Evolutionary conservation across 2,113 vertebrate species (phyloP).

Genomic region (Amphiprion percula): DNA sequence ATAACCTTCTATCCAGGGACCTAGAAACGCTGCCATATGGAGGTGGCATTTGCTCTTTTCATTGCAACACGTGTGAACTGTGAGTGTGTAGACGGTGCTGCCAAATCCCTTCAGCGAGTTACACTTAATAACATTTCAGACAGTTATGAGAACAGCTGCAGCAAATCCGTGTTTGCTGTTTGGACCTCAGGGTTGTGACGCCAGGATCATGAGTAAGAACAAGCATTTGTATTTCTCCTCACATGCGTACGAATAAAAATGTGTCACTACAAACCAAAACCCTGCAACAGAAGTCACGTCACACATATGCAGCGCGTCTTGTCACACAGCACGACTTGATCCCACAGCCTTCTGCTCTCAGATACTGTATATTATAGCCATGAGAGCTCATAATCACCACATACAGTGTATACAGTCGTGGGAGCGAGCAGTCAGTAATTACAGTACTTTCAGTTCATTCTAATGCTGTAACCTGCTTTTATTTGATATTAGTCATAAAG

Average conservation of each 20-base stretch:
- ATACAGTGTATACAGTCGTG: neutral
- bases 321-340: neutral
- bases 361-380: neutral
- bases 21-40: too few species aligned
- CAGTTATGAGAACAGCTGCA: constrained; percentile 33
- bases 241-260: neutral
- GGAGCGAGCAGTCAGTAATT: neutral
- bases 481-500: constrained; percentile 19
- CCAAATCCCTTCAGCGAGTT: constrained; percentile 1
- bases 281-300: constrained; percentile 8
- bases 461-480: constrained; percentile 7
- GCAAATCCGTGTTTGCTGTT: constrained; percentile 12
- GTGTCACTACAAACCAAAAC: constrained; percentile 37
- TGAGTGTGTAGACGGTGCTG: neutral
- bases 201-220: constrained; percentile 7
- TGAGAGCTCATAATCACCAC: neutral
- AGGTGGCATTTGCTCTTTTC: too few species aligned
- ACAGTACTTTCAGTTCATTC: neutral
- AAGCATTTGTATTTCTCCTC: constrained; percentile 17
- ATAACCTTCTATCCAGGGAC: too few species aligned
- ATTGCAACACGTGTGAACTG: neutral
- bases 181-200: constrained; percentile 24
- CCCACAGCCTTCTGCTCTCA: constrained; percentile 17
- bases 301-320: neutral
- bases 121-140: constrained; percentile 6